Conservation (phyloP, 2,113 vertebrate species). For the Dicaeum eximium region DNA sequence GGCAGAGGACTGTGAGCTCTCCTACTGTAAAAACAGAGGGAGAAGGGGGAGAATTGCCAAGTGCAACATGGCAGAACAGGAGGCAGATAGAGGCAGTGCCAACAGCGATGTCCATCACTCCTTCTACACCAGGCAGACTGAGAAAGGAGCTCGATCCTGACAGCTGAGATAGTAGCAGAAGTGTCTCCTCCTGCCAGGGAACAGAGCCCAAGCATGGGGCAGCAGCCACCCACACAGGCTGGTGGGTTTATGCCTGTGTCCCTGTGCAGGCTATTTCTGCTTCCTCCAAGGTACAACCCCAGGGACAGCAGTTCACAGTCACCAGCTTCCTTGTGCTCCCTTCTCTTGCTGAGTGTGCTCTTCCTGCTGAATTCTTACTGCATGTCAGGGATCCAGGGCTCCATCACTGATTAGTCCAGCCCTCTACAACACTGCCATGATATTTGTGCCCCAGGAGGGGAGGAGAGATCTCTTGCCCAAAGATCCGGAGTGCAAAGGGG, state of each 20-base stretch:
- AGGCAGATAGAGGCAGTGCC: background rate
- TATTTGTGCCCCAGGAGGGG: background rate
- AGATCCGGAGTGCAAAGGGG: background rate
- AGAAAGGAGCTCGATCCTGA: background rate
- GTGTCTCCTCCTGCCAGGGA: background rate
- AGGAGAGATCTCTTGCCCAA: background rate
- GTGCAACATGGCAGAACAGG: background rate
- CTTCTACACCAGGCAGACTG: background rate
- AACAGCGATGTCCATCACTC: background rate
- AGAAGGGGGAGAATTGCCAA: slow-evolving; percentile 13
- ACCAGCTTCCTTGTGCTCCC: background rate
- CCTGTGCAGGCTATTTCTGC: background rate
- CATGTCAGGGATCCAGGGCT: background rate
- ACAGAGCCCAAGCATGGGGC: background rate
- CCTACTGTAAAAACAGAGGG: background rate
- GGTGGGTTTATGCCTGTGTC: background rate
- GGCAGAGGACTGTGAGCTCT: background rate
- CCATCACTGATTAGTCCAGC: background rate
- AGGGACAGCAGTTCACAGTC: background rate
- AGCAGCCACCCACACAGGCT: background rate
- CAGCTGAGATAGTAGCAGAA: background rate
- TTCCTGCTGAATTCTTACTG: background rate
- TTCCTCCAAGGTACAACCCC: background rate
- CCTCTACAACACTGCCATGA: background rate
- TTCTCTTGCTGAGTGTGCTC: background rate